Conservation (phyloP, 2,113 vertebrate genomes). For the Eleginops maclovinus region DNA sequence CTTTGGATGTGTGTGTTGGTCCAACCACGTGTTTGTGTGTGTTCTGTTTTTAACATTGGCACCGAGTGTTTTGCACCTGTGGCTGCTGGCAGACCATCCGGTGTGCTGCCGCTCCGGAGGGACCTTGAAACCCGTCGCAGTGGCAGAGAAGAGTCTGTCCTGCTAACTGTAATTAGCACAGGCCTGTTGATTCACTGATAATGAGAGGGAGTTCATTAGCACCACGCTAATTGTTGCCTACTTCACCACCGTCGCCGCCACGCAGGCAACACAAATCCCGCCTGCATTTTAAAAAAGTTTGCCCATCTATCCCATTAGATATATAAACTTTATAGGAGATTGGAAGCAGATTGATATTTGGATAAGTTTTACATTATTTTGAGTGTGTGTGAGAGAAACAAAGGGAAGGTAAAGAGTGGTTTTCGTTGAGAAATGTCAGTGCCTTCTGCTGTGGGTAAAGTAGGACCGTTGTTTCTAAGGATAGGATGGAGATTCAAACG, state of each 20-base stretch:
- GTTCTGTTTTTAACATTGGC: constrained; percentile 70
- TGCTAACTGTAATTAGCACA: constrained; percentile 85
- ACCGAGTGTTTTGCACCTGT: constrained; percentile 78
- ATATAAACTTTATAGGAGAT: constrained; percentile 57
- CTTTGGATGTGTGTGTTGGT: constrained; percentile 37
- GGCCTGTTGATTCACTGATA: constrained; percentile 86
- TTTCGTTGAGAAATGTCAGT: constrained; percentile 22
- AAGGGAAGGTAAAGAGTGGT: constrained; percentile 5
- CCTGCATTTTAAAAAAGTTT: constrained; percentile 66
- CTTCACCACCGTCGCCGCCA: constrained; percentile 70
- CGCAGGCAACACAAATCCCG: constrained; percentile 49
- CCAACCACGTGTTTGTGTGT: constrained; percentile 35
- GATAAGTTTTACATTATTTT: constrained; percentile 35
- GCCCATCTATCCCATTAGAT: constrained; percentile 62
- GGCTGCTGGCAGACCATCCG: constrained; percentile 79
- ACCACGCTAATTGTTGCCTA: constrained; percentile 82
- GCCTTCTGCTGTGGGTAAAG: background rate
- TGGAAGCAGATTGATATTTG: constrained; percentile 63
- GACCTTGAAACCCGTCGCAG: constrained; percentile 76
- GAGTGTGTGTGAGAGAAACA: constrained; percentile 14
- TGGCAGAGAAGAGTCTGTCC: constrained; percentile 82
- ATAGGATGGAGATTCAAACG: constrained; percentile 47
- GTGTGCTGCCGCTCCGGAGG: constrained; percentile 72
- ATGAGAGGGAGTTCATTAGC: constrained; percentile 87
- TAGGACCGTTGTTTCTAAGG: constrained; percentile 47